Base-by-base conservation (phyloP, 2,113 vertebrate species). In the Phainopepla nitens region DNA sequence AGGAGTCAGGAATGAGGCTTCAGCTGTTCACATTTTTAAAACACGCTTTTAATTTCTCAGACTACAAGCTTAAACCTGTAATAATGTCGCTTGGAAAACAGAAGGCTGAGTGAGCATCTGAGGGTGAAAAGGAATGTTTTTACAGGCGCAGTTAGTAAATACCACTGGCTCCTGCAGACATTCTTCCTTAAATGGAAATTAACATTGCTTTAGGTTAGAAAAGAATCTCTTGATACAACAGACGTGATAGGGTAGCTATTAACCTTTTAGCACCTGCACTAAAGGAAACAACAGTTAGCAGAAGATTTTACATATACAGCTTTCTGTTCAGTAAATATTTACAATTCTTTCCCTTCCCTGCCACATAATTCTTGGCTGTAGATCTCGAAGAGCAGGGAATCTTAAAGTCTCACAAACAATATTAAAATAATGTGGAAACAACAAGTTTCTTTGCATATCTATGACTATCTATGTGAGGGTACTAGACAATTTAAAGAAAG, bases 51-150 rank as follows among this genome's bases (percentile, higher is more conserved):
- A 97, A 97, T 97, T 97, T 97, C 95, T 97, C 96, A 97, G 94
- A 97, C 82, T 96, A 94, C 96, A 96, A 61, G 90, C 96, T 97
- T 94, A 97, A 97, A 96, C 96, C 96, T 96, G 93, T 94, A 98
- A 97, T 97, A 98, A 97, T 79, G 96, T 94, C 66, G 87, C 96
- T 98, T 97, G 97, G 97, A 98, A 95, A 98, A 97, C 85, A 96
- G 95, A 98, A 96, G 75, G 96, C 96, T 97, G 97, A 97, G 96
- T 93, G 97, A 97, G 97, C 97, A 98, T 97, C 95, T 97, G 97
- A 97, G 98, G 97, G 96, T 96, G 96, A 96, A 95, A 96, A 97
- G 97, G 98, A 98, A 98, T 98, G 98, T 98, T 98, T 98, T 98
- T 96, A 96, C 95, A 98, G 97, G 97, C 97, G 31, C 89, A 97